phyloP scores from a whole-genome alignment of 2,888 invertebrate genomes.

The Neoitamus cyanurus region DNA sequence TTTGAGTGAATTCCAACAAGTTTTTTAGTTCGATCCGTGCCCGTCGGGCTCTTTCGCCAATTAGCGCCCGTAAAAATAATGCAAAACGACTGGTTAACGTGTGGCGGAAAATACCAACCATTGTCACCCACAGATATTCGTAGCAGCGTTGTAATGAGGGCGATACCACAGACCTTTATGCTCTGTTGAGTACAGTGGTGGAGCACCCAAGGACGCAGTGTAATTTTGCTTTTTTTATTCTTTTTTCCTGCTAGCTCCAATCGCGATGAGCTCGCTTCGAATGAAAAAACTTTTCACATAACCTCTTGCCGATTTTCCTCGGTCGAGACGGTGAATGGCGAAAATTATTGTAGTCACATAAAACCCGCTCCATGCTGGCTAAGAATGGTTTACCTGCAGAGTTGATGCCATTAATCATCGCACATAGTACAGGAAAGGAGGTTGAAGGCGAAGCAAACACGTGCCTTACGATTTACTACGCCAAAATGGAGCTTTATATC shows the following conservation, averaged over 20 bases:
- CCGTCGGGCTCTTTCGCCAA: background rate
- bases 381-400: background rate
- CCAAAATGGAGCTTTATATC: background rate
- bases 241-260: background rate
- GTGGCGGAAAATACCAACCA: background rate
- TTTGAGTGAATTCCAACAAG: background rate
- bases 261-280: background rate
- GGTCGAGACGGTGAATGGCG: background rate
- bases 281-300: background rate
- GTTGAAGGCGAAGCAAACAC: background rate
- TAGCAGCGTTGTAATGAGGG: slow-evolving; percentile 8
- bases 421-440: background rate
- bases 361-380: background rate
- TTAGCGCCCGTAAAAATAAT: slow-evolving; percentile 15
- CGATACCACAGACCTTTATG: slow-evolving; percentile 39
- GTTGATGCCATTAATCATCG: background rate
- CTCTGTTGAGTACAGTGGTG: slow-evolving; percentile 15
- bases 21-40: background rate
- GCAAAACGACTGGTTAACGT: background rate
- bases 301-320: background rate
- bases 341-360: background rate
- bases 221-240: slow-evolving; percentile 11
- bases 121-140: slow-evolving; percentile 13
- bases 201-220: slow-evolving; percentile 16
- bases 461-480: background rate